Evolutionary conservation across 1,140 invertebrate genomes (phyloP).

Genomic region (Trinorchestia longiramus): DNA sequence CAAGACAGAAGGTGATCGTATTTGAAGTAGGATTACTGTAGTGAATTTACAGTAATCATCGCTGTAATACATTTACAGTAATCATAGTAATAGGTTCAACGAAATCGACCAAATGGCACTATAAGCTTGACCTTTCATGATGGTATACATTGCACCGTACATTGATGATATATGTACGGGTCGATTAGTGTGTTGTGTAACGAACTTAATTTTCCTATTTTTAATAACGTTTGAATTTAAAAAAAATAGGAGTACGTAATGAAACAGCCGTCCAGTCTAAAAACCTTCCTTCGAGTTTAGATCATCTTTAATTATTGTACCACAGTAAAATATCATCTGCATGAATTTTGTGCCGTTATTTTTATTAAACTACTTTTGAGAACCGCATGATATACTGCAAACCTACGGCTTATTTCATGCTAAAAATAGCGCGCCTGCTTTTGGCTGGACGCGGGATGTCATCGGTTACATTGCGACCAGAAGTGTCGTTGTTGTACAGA

Average conservation of each 20-base stretch:
- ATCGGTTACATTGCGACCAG: not conserved
- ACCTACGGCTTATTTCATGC: not conserved
- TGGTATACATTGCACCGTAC: no score
- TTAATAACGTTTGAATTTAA: not conserved
- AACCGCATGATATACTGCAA: not conserved
- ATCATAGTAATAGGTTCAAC: no score
- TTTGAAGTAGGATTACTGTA: no score
- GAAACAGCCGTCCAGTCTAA: not conserved
- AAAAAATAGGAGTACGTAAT: not conserved
- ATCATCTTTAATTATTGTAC: no score
- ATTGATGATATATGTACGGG: no score
- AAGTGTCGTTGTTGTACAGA: not conserved
- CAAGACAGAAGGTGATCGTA: no score
- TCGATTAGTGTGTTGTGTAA: no score
- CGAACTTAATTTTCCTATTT: no score
- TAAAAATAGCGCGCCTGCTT: not conserved
- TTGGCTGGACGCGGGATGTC: not conserved
- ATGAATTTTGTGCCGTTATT: not conserved
- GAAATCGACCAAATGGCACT: no score
- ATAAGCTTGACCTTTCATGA: no score
- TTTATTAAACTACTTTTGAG: not conserved
- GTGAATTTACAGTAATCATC: no score
- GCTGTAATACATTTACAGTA: no score
- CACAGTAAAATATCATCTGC: not conserved
- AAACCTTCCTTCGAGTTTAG: not conserved